Evolutionary conservation across 2,113 vertebrate species (phyloP), one percentile per base, ranked within the genome.

Genomic region (Semicossyphus pulcher): DNA sequence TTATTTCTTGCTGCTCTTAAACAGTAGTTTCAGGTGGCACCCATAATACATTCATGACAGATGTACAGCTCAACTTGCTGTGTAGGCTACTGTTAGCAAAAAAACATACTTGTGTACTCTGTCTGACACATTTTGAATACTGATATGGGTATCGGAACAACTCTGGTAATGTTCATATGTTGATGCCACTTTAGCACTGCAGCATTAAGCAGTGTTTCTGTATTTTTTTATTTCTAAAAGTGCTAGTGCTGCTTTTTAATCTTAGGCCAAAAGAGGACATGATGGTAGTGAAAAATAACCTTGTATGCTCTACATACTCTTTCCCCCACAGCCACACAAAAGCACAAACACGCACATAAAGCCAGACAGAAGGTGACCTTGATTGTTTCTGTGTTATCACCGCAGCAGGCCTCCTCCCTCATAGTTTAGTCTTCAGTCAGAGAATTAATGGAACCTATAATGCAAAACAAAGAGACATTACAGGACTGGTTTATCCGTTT

Each of bases 281-380:
- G 9, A 18, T 20, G 7, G 23, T 3, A 42, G 53, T 71, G 8
- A 54, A 70, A 39, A 52, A 51, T 39, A 45, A 7, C 2, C 31
- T 42, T 16, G 10, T 8, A 42, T 8, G 15, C 53, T 31, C 8
- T n/a, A 2, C 7, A 42, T 21, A 41, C 23, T 45, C 7, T 37
- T 4, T 34, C 20, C 10, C 9, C 23, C 41, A 37, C 58, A 44
- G 18, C 29, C 3, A 21, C 9, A 39, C 7, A 68, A 1, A 49
- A n/a, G 4, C 48, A 62, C 20, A 72, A 32, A 25, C 31, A 67
- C 20, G 28, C 21, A 53, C n/a, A 21, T 8, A 26, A 1, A n/a
- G 32, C 3, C 60, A 76, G 59, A 78, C 42, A 42, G 51, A 21
- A 65, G 42, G 32, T 65, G 73, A 53, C 81, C 73, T 86, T 81